These are phyloP conservation scores for Dicrurus megarhynchus DNA, from an alignment of 2,113 vertebrate genomes.

Conservation along the genomic window DNA sequence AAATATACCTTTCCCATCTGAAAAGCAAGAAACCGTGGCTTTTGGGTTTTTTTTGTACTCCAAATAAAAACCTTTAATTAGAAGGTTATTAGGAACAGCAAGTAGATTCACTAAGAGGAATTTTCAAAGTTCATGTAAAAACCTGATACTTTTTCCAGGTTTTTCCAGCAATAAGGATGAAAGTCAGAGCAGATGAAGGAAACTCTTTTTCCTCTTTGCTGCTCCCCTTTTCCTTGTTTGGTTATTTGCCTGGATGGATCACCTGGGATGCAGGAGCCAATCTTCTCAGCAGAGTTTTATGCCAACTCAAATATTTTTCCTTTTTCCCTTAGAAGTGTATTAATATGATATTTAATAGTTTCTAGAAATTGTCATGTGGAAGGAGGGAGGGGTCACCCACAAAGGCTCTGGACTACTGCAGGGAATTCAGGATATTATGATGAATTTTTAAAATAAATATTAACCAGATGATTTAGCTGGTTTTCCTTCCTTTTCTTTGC, in stretches of 20 bases:
- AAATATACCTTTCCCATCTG: not conserved
- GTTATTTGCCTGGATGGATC: not conserved
- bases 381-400: not conserved
- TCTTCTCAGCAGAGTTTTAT: not conserved
- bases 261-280: not conserved
- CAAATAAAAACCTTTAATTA: not conserved
- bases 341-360: slow-evolving; percentile 16
- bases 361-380: not conserved
- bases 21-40: rapidly evolving
- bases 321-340: not conserved
- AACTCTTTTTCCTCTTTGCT: not conserved
- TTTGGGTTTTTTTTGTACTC: not conserved
- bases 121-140: not conserved
- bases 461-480: slow-evolving; percentile 8
- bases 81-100: not conserved
- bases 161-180: not conserved
- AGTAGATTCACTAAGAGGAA: not conserved
- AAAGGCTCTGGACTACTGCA: not conserved
- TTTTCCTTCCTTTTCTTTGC: slow-evolving; percentile 38
- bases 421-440: not conserved
- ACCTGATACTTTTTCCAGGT: not conserved
- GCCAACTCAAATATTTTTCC: slow-evolving; percentile 27
- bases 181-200: not conserved
- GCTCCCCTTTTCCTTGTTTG: not conserved
- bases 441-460: slow-evolving; percentile 31